Evolutionary conservation across 2,113 vertebrate species (phyloP), one percentile per base, ranked within the genome.

Genomic region (Prionailurus bengalensis): DNA sequence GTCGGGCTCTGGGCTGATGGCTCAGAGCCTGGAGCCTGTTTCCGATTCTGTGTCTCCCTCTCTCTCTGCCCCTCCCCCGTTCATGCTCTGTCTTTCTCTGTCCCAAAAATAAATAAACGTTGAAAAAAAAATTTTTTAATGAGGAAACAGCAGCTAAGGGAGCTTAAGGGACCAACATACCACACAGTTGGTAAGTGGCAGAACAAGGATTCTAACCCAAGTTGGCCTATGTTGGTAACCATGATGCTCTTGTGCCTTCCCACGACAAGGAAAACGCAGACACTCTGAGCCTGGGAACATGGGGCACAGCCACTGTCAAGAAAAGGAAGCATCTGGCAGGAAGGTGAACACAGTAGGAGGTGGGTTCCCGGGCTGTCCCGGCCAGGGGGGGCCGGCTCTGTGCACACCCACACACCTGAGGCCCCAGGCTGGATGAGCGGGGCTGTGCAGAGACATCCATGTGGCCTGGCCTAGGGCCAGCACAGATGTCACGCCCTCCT

Each of bases 401-500:
- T 2, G 3, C 45, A 48, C 19, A 36, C 25, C 6, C 5, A 5
- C 51, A 78, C 53, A 91, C 85, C 93, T 83, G 88, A 53, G 36
- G 71, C 70, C 86, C 31, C 0, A 0, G 89, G 65, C 88, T 16
- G 7, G 76, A 33, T 31, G 65, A 89, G 66, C 61, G 74, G 45
- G 1, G 3, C 87, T 33, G 19, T 33, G 10, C 71, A 82, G 42
- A 61, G 25, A 63, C 0, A 0, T 53, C 81, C 79, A 15, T 29
- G 61, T 45, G 84, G 87, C 81, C 70, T 89, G 97, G 96, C 90
- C 36, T 27, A 1, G 2, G 3, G 84, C 92, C 96, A 96, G 70
- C 95, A 94, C 92, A 96, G 91, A 89, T 91, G 94, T 90, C 94
- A 42, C 1, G 0, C 78, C 80, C 89, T 95, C 90, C 91, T 81